Base-by-base conservation (phyloP, 2,113 vertebrate species). In the Nothoprocta pentlandii region DNA sequence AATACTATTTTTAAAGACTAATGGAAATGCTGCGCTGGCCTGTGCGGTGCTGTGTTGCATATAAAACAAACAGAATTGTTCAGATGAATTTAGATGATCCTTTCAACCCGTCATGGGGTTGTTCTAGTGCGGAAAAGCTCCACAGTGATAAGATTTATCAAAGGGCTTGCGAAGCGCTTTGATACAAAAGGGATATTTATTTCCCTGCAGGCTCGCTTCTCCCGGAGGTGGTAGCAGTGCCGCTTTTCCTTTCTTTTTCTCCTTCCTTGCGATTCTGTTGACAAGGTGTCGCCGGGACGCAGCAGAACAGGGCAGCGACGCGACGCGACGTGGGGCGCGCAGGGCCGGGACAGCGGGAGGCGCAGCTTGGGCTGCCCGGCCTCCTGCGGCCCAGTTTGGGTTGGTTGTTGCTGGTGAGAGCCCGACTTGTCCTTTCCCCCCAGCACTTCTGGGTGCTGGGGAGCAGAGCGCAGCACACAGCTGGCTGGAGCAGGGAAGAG, bases 1-100 rank as follows among this genome's bases (percentile, higher is more conserved):
- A 92, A 87, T 85, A 80, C 64, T 92, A 16, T 80, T 96, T 94
- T 95, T 94, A 94, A 93, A 89, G 86, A 58, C 88, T 95, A 80
- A 92, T 91, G 74, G 69, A n/a, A 69, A 46, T 2, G 44, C 68
- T 78, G 12, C 2, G 4, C 23, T 80, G 74, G 58, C 49, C 61
- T 22, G 56, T 17, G 19, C 5, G 2, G 17, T 12, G 32, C 7
- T 16, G 62, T 32, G 30, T 1, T 3, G 76, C 84, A 80, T 71
- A 22, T 88, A 67, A 87, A 95, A 64, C 9, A 80, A 85, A 78
- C 36, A 69, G n/a, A 9, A 32, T 30, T 44, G 68, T 79, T 87
- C 79, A 56, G 68, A 47, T 4, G 49, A 53, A 41, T 90, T 83
- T 26, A 26, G 92, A 78, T 81, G 92, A 51, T 90, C 71, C 58